Evolutionary conservation across 2,113 vertebrate species (phyloP).

Genomic region (Octodon degus): DNA sequence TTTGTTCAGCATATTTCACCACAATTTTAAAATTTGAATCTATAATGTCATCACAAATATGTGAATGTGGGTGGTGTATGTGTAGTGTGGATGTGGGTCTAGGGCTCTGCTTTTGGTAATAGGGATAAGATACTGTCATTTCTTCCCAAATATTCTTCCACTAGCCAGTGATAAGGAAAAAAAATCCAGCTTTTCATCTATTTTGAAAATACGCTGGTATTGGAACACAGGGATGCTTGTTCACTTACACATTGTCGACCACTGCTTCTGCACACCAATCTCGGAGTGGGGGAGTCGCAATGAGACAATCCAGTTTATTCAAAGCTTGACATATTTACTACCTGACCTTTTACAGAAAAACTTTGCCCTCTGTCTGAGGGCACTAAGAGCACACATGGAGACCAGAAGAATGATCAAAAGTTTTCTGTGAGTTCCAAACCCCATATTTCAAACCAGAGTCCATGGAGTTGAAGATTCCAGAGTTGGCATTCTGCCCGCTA

Average conservation of each 20-base stretch:
- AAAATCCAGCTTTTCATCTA: not conserved
- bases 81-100: not conserved
- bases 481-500: not conserved
- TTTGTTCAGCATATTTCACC: not conserved
- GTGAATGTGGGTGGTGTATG: not conserved
- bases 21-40: not conserved
- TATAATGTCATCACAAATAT: not conserved
- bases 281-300: not conserved
- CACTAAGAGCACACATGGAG: not conserved
- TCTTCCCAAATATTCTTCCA: not conserved
- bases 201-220: conserved; percentile 44
- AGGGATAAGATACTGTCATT: not conserved
- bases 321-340: conserved; percentile 25
- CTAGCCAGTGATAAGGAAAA: not conserved
- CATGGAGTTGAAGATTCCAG: not conserved
- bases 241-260: not conserved
- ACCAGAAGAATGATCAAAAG: not conserved
- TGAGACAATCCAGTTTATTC: not conserved
- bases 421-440: not conserved
- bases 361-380: not conserved
- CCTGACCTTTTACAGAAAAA: not conserved
- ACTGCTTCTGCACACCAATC: not conserved
- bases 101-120: not conserved
- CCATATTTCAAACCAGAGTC: not conserved
- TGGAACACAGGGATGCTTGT: not conserved